Conservation (phyloP, 2,113 vertebrate genomes). For the Myotis lucifugus region DNA sequence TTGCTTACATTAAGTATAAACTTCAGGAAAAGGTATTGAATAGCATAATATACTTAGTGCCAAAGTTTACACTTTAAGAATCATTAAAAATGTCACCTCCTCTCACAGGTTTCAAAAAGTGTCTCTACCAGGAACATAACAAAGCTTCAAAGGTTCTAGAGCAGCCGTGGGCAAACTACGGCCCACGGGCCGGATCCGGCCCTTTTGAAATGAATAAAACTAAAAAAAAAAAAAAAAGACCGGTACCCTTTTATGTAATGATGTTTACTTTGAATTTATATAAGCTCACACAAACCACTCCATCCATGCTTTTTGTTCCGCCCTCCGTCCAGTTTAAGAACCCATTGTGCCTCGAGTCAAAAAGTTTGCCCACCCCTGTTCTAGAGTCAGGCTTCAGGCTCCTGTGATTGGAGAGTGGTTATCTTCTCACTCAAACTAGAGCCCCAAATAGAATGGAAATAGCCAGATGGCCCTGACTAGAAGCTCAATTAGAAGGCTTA, state of each 20-base stretch:
- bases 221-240: no score
- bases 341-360: no score
- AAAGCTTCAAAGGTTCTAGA: constrained; percentile 69
- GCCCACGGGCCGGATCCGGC: no score
- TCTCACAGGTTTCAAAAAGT: constrained; percentile 62
- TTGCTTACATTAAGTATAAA: constrained; percentile 57
- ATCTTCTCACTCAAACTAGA: constrained; percentile 50
- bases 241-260: no score
- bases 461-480: constrained; percentile 1
- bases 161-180: no score
- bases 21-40: constrained; percentile 61
- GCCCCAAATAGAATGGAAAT: constrained; percentile 51
- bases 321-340: no score
- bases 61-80: constrained; percentile 67
- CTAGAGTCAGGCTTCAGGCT: not conserved
- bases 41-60: constrained; percentile 41
- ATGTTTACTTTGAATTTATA: no score
- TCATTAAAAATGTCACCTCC: constrained; percentile 59
- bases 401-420: constrained; percentile 51
- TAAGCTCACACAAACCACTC: no score
- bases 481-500: not conserved
- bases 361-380: no score
- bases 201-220: no score
- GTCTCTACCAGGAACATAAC: constrained; percentile 49
- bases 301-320: no score